phyloP scores from a whole-genome alignment of 2,888 invertebrate genomes.

The Drosophila limbata region DNA sequence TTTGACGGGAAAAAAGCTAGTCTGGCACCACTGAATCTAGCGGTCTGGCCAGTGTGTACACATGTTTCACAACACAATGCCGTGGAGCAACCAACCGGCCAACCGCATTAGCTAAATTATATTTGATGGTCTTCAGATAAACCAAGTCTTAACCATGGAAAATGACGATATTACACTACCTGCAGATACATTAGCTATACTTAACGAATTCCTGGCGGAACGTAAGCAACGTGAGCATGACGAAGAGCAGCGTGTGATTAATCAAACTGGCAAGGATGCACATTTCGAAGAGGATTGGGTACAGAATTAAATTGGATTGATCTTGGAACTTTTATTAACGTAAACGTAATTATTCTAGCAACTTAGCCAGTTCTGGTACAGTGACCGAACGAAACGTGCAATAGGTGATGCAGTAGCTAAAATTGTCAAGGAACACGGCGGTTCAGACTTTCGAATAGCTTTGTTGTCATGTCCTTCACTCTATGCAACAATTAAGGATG shows the following conservation, averaged over 20 bases:
- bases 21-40: too few species aligned
- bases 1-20: too few species aligned
- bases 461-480: slow-evolving; percentile 95
- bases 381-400: slow-evolving; percentile 90
- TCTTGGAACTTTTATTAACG: background rate
- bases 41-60: slow-evolving; percentile 44
- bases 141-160: slow-evolving; percentile 34
- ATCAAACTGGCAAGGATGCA: slow-evolving; percentile 85
- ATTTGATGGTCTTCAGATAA: slow-evolving; percentile 10
- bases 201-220: slow-evolving; percentile 92
- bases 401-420: slow-evolving; percentile 90
- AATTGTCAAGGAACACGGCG: slow-evolving; percentile 83
- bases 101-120: slow-evolving; percentile 1
- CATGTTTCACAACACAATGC: slow-evolving; percentile 8
- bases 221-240: slow-evolving; percentile 88
- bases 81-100: slow-evolving; percentile 3
- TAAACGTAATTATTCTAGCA: slow-evolving; percentile 88
- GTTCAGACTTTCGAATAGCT: slow-evolving; percentile 87
- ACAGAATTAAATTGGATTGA: slow-evolving; percentile 31
- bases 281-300: slow-evolving; percentile 94
- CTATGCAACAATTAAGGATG: slow-evolving; percentile 89
- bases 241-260: slow-evolving; percentile 83
- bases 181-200: slow-evolving; percentile 89
- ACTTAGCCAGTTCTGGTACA: slow-evolving; percentile 99
- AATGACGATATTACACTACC: slow-evolving; percentile 89